phyloP scores from a whole-genome alignment of 2,888 invertebrate genomes.

The Alcis repandata region DNA sequence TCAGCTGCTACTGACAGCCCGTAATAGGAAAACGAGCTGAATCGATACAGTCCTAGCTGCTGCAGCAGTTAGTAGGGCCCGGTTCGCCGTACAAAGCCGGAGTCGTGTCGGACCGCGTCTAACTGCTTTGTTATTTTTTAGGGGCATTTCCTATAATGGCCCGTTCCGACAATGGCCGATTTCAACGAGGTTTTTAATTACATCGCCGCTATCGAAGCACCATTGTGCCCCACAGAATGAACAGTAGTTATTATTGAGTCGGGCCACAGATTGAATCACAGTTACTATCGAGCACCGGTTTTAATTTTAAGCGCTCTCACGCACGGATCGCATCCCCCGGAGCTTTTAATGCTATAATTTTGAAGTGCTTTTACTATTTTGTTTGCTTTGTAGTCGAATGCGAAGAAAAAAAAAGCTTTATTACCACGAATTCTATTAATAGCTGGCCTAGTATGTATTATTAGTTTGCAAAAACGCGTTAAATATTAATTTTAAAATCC shows the following conservation, averaged over 20 bases:
- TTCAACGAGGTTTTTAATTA: conserved; percentile 57
- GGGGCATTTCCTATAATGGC: conserved; percentile 59
- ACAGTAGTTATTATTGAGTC: conserved; percentile 14
- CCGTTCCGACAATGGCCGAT: conserved; percentile 53
- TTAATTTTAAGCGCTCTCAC: conserved; percentile 36
- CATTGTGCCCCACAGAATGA: background rate
- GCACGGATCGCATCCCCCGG: conserved; percentile 35
- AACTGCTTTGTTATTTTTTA: conserved; percentile 51
- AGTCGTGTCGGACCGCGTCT: conserved; percentile 38
- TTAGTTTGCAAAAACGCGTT: background rate
- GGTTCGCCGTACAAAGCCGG: background rate
- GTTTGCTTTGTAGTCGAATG: conserved; percentile 36
- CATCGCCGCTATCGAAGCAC: conserved; percentile 47
- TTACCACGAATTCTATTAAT: background rate
- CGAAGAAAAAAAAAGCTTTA: background rate
- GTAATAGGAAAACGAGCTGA: conserved; percentile 62
- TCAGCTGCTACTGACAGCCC: conserved; percentile 65
- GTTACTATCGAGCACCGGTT: conserved; percentile 7
- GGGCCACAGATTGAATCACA: background rate
- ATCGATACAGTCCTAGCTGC: conserved; percentile 51
- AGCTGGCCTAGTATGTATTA: too few relatives aligned
- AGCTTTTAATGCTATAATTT: conserved; percentile 33
- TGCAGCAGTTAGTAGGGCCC: background rate
- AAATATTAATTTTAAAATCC: background rate
- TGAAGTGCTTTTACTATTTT: conserved; percentile 35